These are phyloP conservation scores for Stegodyphus dumicola DNA, from an alignment of 1,140 invertebrate species.

Conservation along the genomic window DNA sequence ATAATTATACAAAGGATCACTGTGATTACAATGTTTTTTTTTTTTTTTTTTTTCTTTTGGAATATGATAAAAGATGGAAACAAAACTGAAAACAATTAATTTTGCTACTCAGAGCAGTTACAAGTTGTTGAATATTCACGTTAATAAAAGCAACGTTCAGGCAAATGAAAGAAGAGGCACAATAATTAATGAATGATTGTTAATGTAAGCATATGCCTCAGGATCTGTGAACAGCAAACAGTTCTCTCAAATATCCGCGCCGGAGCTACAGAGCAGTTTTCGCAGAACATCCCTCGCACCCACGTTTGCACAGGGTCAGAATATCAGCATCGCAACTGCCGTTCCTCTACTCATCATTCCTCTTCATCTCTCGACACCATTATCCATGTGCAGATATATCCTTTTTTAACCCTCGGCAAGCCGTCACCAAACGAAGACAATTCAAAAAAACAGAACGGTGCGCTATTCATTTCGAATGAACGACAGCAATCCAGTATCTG, in stretches of 20 bases:
- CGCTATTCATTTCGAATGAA: not conserved
- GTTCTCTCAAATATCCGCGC: not conserved
- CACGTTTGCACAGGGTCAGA: not conserved
- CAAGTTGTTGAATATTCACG: too few species aligned
- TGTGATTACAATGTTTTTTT: too few species aligned
- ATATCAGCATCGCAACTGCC: not conserved
- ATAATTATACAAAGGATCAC: too few species aligned
- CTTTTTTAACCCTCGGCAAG: not conserved
- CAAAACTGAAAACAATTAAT: too few species aligned
- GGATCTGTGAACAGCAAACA: not conserved
- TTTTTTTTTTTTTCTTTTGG: too few species aligned
- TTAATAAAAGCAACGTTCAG: too few species aligned
- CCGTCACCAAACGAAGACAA: not conserved
- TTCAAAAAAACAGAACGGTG: slow-evolving; percentile 3
- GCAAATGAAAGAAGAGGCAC: not conserved
- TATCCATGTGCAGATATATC: not conserved
- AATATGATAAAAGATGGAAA: too few species aligned
- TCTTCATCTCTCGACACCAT: not conserved
- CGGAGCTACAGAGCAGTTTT: not conserved
- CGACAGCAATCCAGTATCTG: not conserved
- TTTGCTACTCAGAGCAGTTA: too few species aligned
- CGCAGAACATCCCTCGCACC: slow-evolving; percentile 33
- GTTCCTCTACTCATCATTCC: not conserved
- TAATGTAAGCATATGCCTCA: not conserved
- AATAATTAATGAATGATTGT: not conserved